phyloP scores from a whole-genome alignment of 2,888 invertebrate genomes.

The Xestia ashworthii region DNA sequence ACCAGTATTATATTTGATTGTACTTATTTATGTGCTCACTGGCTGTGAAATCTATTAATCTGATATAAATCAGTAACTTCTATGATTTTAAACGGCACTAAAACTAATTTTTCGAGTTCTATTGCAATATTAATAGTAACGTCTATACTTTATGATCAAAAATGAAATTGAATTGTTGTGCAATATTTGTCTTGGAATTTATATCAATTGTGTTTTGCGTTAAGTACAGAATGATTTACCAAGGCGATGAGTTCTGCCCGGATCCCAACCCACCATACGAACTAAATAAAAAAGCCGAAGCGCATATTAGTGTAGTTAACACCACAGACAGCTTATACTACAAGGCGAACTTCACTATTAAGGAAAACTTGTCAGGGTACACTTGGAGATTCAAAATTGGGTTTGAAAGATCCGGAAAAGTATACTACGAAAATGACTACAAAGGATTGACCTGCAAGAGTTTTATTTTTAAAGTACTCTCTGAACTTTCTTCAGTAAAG shows the following conservation, averaged over 20 bases:
- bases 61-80: constrained; percentile 1
- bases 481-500: constrained; percentile 25
- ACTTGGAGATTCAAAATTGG: constrained; percentile 37
- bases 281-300: constrained; percentile 18
- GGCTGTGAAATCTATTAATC: constrained; percentile 20
- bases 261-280: constrained; percentile 35
- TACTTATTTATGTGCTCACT: constrained; percentile 15
- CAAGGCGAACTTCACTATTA: constrained; percentile 35
- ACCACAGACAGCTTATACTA: constrained; percentile 6
- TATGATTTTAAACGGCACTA: not conserved
- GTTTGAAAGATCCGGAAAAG: constrained; percentile 43
- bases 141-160: constrained; percentile 10
- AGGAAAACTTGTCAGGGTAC: constrained; percentile 24
- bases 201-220: constrained; percentile 8
- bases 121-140: not conserved
- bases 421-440: constrained; percentile 32
- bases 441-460: constrained; percentile 40
- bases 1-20: not conserved
- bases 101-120: not conserved
- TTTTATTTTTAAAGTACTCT: constrained; percentile 23
- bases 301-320: not conserved
- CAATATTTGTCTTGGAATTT: constrained; percentile 9
- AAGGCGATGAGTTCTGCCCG: constrained; percentile 24
- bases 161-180: constrained; percentile 28
- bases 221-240: constrained; percentile 38